A percentile compares a stretch with the other conserved stretches of the same genome.
Conservation (phyloP, 2,113 vertebrate genomes). For the Tauraco erythrolophus region DNA sequence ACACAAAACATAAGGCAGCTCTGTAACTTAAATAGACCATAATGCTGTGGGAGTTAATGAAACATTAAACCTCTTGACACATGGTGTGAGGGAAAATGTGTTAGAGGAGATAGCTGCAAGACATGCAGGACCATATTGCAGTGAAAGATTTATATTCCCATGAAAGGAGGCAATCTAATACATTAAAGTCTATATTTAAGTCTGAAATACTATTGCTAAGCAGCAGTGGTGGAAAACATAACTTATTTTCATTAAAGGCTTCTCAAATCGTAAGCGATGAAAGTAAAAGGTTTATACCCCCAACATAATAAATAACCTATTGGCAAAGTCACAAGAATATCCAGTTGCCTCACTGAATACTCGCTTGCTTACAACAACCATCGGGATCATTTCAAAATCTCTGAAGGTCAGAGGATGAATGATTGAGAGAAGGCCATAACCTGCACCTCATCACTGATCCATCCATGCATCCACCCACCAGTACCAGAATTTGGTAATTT, state of each 20-base stretch:
- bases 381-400: background rate
- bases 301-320: background rate
- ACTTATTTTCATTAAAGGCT: constrained; percentile 58
- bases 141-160: constrained; percentile 56
- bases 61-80: constrained; percentile 71
- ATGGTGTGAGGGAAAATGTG: constrained; percentile 56
- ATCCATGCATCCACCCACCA: background rate
- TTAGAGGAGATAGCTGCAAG: constrained; percentile 67
- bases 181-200: constrained; percentile 54
- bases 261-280: constrained; percentile 10
- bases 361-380: background rate
- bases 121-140: constrained; percentile 62
- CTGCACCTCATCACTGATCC: background rate
- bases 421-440: background rate
- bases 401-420: background rate
- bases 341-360: background rate
- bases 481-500: background rate
- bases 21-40: constrained; percentile 58
- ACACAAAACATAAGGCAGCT: constrained; percentile 65
- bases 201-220: constrained; percentile 54
- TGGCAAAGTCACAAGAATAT: background rate
- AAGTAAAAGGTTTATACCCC: constrained; percentile 38
- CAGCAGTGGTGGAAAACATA: constrained; percentile 33
- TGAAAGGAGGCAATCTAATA: constrained; percentile 58
- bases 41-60: constrained; percentile 64